Evolutionary conservation across 2,113 vertebrate genomes (phyloP).

Genomic region (Rhinolophus ferrumequinum): DNA sequence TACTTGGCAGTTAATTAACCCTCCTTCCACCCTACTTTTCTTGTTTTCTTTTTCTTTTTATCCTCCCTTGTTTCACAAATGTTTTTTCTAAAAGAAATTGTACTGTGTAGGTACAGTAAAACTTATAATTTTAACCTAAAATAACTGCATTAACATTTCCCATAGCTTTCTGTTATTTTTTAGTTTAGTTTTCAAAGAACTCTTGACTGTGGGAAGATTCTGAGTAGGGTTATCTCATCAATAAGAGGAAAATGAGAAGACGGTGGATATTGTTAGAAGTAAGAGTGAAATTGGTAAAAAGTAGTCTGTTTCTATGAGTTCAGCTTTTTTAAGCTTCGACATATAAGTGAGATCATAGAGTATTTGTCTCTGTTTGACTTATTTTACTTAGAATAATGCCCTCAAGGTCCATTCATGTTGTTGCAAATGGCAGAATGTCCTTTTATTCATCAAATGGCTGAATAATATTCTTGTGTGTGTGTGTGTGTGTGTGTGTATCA

Average conservation of each 20-base stretch:
- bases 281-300: background rate
- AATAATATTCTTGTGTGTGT: background rate
- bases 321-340: background rate
- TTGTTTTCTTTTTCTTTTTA: background rate
- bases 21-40: background rate
- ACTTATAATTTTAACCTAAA: conserved; percentile 30
- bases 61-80: background rate
- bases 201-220: background rate
- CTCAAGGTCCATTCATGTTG: background rate
- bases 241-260: background rate
- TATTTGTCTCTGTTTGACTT: background rate
- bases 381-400: background rate
- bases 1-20: background rate
- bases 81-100: conserved; percentile 29
- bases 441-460: background rate
- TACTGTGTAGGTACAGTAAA: conserved; percentile 18
- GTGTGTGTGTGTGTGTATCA: too few relatives aligned
- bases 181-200: conserved; percentile 1
- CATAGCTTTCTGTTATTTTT: conserved; percentile 20
- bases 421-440: background rate
- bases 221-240: background rate
- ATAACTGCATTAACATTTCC: conserved; percentile 25
- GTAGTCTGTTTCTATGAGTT: background rate
- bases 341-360: background rate
- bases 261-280: background rate